Conservation (phyloP, 2,797 vertebrate species). For the Melanotaenia maccullochi region DNA sequence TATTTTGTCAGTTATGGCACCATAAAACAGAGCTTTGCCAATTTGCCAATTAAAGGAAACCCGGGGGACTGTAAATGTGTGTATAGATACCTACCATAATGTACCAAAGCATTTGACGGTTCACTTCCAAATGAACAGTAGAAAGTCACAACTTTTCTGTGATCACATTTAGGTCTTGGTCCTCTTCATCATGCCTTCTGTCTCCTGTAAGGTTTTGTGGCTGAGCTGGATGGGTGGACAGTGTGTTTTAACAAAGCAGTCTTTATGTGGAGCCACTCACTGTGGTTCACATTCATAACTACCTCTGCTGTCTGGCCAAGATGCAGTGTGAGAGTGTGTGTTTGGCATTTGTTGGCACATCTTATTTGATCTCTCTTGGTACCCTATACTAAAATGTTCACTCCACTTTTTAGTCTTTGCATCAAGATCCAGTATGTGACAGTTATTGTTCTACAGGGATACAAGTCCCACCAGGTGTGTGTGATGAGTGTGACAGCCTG, state of each 20-base stretch:
- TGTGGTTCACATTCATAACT: slow-evolving; percentile 58
- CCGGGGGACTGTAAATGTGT: slow-evolving; percentile 15
- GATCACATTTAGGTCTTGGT: slow-evolving; percentile 21
- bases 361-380: slow-evolving; percentile 44
- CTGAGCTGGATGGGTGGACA: slow-evolving; percentile 38
- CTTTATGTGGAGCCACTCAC: slow-evolving; percentile 61
- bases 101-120: background rate
- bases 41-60: slow-evolving; percentile 22
- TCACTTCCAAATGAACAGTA: slow-evolving; percentile 17
- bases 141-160: slow-evolving; percentile 14
- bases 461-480: slow-evolving; percentile 76
- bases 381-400: slow-evolving; percentile 38
- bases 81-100: background rate
- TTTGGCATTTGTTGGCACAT: slow-evolving; percentile 29
- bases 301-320: slow-evolving; percentile 52
- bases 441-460: slow-evolving; percentile 73
- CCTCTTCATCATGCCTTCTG: slow-evolving; percentile 14
- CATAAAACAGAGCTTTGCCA: slow-evolving; percentile 20
- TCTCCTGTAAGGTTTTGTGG: slow-evolving; percentile 28
- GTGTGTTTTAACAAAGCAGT: slow-evolving; percentile 58
- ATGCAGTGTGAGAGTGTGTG: slow-evolving; percentile 32
- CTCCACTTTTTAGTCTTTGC: slow-evolving; percentile 38
- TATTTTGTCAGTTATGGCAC: no score
- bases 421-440: slow-evolving; percentile 59
- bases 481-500: slow-evolving; percentile 63